phyloP scores from a whole-genome alignment of 92 coral and sea anemone genomes.

The Porites evermanni region DNA sequence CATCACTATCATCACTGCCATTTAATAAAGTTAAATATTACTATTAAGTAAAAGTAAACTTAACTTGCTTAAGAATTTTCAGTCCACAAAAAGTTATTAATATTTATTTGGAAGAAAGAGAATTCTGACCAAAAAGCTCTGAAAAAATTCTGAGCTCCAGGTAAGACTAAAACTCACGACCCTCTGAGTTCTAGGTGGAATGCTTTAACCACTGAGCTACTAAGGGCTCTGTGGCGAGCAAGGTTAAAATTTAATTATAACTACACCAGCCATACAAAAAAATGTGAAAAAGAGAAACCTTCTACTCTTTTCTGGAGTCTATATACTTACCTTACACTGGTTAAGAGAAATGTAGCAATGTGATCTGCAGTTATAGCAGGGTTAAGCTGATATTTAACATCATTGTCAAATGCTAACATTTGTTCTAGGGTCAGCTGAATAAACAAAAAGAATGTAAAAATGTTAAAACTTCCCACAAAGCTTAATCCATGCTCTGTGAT shows the following conservation, averaged over 20 bases:
- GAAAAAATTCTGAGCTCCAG: too few relatives aligned
- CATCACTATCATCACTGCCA: constrained; percentile 51
- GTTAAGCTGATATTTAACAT: constrained; percentile 80
- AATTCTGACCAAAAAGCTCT: too few relatives aligned
- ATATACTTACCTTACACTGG: constrained; percentile 63
- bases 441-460: background rate
- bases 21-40: background rate
- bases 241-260: too few relatives aligned
- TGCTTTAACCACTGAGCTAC: too few relatives aligned
- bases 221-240: too few relatives aligned
- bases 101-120: too few relatives aligned
- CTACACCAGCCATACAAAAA: too few relatives aligned
- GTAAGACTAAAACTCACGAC: too few relatives aligned
- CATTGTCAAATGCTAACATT: constrained; percentile 80
- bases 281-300: too few relatives aligned
- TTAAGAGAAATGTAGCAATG: constrained; percentile 79
- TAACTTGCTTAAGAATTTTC: background rate
- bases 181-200: too few relatives aligned
- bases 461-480: background rate
- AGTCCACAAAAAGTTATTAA: too few relatives aligned
- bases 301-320: background rate
- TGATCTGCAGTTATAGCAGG: constrained; percentile 83
- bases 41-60: background rate
- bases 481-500: too few relatives aligned
- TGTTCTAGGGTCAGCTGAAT: constrained; percentile 76